Percentiles rank a stretch among this genome's conserved stretches.
phyloP scores from a whole-genome alignment of 1,140 invertebrate genomes.

The Drosophila pseudoananassae region DNA sequence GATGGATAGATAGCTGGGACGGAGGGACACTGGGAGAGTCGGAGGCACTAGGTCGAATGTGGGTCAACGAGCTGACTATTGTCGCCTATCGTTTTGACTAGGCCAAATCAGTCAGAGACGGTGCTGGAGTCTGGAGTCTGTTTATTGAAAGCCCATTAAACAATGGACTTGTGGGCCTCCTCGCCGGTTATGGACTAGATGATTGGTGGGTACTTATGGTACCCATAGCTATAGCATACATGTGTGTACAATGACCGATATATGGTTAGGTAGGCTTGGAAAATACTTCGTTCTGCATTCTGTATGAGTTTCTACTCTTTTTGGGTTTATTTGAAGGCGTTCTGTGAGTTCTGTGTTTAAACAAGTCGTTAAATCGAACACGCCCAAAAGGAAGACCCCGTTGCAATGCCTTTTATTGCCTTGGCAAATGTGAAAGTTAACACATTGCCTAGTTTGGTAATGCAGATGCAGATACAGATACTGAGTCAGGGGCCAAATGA shows the following conservation, averaged over 20 bases:
- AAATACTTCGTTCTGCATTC: slow-evolving; percentile 25
- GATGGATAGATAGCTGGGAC: slow-evolving; percentile 5
- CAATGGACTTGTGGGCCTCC: slow-evolving; percentile 51
- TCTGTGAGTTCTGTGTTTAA: slow-evolving; percentile 68
- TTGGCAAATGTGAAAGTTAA: slow-evolving; percentile 73
- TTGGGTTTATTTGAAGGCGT: slow-evolving; percentile 61
- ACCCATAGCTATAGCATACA: not conserved
- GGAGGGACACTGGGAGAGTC: not conserved
- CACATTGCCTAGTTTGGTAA: slow-evolving; percentile 48
- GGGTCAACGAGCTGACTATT: slow-evolving; percentile 75
- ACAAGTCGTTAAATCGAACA: slow-evolving; percentile 75
- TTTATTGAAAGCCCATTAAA: slow-evolving; percentile 79
- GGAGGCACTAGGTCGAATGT: slow-evolving; percentile 48
- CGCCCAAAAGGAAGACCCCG: slow-evolving; percentile 37
- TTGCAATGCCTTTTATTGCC: slow-evolving; percentile 49
- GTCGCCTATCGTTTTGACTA: slow-evolving; percentile 73
- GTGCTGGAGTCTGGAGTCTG: slow-evolving; percentile 32
- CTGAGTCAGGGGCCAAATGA: slow-evolving; percentile 15
- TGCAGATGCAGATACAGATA: slow-evolving; percentile 17
- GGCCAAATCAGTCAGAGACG: slow-evolving; percentile 68
- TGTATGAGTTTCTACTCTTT: not conserved
- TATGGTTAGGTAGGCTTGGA: slow-evolving; percentile 35
- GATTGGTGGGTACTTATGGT: slow-evolving; percentile 46
- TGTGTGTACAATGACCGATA: slow-evolving; percentile 59
- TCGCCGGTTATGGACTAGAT: slow-evolving; percentile 35